A percentile compares a stretch with the other conserved stretches of the same genome.
These are phyloP conservation scores for Drosophila lutescens DNA, from an alignment of 2,888 invertebrate species.

Conservation along the genomic window DNA sequence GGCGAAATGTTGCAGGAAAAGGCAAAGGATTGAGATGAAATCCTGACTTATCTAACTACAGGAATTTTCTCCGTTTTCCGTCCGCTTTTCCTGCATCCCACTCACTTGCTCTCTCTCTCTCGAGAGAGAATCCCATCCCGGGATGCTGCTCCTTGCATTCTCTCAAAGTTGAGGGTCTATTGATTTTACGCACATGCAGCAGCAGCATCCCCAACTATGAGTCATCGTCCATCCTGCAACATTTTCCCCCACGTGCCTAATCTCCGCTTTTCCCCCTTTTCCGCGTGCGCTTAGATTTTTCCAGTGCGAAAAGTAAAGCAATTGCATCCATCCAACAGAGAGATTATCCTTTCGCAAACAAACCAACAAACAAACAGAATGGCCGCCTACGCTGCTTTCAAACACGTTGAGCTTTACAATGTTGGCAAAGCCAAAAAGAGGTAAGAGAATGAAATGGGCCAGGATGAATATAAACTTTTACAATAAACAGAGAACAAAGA, in stretches of 20 bases:
- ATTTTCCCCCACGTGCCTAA: slow-evolving; percentile 23
- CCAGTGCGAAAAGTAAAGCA: slow-evolving; percentile 37
- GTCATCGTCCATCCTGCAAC: slow-evolving; percentile 34
- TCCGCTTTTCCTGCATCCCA: not conserved
- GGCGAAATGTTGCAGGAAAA: slow-evolving; percentile 22
- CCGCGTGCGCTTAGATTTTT: slow-evolving; percentile 52
- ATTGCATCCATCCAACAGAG: slow-evolving; percentile 29
- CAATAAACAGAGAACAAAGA: not conserved
- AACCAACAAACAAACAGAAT: slow-evolving; percentile 84
- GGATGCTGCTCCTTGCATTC: slow-evolving; percentile 25
- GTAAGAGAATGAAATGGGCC: slow-evolving; percentile 85
- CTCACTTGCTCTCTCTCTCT: slow-evolving; percentile 2
- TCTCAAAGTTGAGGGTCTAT: slow-evolving; percentile 18
- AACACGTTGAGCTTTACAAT: slow-evolving; percentile 97
- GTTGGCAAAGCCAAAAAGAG: slow-evolving; percentile 97
- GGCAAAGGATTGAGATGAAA: not conserved
- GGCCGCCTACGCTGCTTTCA: slow-evolving; percentile 97
- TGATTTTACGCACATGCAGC: slow-evolving; percentile 48
- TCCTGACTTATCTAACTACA: slow-evolving; percentile 17
- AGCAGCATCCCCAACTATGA: slow-evolving; percentile 28
- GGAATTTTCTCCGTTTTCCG: slow-evolving; percentile 17
- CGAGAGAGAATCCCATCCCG: no score
- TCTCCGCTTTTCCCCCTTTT: slow-evolving; percentile 2
- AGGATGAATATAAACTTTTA: not conserved
- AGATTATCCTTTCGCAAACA: slow-evolving; percentile 25